Evolutionary conservation across 2,888 invertebrate species (phyloP).

Genomic region (Acleris laterana): DNA sequence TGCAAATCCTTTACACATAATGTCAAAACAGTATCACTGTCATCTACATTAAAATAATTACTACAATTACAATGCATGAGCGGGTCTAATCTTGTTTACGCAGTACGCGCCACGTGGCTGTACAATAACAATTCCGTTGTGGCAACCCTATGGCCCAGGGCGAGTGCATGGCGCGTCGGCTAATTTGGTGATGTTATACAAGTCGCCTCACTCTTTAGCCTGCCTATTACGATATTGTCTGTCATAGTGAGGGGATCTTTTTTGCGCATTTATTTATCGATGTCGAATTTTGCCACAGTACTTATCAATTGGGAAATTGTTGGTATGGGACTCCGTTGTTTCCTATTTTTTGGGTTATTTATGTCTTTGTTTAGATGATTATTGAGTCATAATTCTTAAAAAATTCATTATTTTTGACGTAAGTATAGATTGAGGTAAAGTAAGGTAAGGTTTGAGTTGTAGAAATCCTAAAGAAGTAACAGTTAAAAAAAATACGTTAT

Average conservation of each 20-base stretch:
- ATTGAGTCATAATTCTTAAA: too few relatives aligned
- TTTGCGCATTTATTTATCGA: conserved; percentile 10
- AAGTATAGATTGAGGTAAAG: too few relatives aligned
- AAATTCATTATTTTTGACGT: too few relatives aligned
- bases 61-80: background rate
- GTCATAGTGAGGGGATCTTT: conserved; percentile 52
- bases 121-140: conserved; percentile 37
- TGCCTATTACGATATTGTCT: conserved; percentile 81
- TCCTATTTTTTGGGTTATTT: too few relatives aligned
- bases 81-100: conserved; percentile 32
- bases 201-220: conserved; percentile 81
- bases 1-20: too few relatives aligned
- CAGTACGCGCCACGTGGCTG: conserved; percentile 26
- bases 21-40: too few relatives aligned
- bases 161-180: conserved; percentile 74
- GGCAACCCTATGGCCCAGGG: conserved; percentile 72
- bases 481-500: too few relatives aligned
- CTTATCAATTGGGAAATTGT: background rate
- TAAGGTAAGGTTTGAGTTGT: too few relatives aligned
- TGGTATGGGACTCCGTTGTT: too few relatives aligned
- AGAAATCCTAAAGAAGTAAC: too few relatives aligned
- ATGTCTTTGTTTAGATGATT: too few relatives aligned
- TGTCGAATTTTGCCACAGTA: background rate
- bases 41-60: conserved; percentile 2
- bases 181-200: conserved; percentile 84